These are phyloP conservation scores for Arbacia lixula DNA, from an alignment of 53 echinoderm and acorn worm genomes.

Conservation along the genomic window DNA sequence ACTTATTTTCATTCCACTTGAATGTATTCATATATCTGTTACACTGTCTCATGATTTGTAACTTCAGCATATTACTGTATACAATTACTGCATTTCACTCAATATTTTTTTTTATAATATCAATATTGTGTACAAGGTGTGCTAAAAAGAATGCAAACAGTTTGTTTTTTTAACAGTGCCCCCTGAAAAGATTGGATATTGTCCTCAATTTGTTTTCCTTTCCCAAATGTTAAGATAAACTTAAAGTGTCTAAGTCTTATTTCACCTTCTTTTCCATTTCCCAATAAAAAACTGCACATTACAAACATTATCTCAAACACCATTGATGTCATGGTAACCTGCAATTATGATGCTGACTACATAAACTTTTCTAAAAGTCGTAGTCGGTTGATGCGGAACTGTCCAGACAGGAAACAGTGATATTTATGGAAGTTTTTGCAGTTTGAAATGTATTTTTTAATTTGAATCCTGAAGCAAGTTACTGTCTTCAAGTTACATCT, in stretches of 20 bases:
- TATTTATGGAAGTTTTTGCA: constrained; percentile 32
- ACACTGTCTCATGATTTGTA: neutral
- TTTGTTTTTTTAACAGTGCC: neutral
- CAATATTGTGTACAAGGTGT: neutral
- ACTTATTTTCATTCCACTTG: too few relatives aligned
- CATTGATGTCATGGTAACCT: constrained; percentile 23
- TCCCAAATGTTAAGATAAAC: too few relatives aligned
- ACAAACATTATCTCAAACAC: constrained; percentile 9
- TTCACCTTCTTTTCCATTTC: neutral
- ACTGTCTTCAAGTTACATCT: too few relatives aligned
- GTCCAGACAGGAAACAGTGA: constrained; percentile 4
- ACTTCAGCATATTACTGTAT: neutral
- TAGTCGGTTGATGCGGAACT: constrained; percentile 16
- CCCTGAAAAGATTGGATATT: neutral
- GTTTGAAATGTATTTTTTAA: constrained; percentile 26
- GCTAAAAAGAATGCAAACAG: neutral
- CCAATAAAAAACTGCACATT: neutral
- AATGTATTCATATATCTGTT: too few relatives aligned
- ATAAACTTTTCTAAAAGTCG: constrained; percentile 48
- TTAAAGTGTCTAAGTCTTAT: neutral
- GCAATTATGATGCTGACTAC: constrained; percentile 12
- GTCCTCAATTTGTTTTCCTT: too few relatives aligned
- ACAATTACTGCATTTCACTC: neutral
- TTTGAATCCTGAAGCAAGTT: too few relatives aligned
- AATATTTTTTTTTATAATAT: neutral